phyloP scores from a whole-genome alignment of 1,140 invertebrate genomes.

The Anastatus disparis region DNA sequence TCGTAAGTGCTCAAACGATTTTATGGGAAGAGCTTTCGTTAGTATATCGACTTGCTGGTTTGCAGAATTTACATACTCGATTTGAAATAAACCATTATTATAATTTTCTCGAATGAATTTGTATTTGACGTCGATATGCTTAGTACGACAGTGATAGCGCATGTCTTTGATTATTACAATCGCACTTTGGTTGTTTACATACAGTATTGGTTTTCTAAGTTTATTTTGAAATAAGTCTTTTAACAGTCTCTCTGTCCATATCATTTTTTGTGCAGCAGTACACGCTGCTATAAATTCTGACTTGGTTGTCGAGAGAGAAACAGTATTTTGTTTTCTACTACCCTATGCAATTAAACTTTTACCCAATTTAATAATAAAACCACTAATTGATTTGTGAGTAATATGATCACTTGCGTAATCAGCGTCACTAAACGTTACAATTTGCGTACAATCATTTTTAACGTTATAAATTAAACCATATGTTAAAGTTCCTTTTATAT shows the following conservation, averaged over 20 bases:
- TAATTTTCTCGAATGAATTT: slow-evolving; percentile 40
- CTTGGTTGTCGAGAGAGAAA: neutral
- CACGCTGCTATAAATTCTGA: neutral
- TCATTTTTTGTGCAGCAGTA: neutral
- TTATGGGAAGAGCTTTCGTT: slow-evolving; percentile 24
- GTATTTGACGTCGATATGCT: slow-evolving; percentile 50
- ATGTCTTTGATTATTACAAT: slow-evolving; percentile 43
- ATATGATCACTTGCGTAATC: slow-evolving; percentile 36
- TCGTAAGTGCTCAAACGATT: slow-evolving; percentile 1
- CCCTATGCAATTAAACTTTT: neutral
- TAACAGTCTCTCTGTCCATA: neutral
- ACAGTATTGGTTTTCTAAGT: neutral
- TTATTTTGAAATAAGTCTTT: neutral
- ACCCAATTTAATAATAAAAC: slow-evolving; percentile 34
- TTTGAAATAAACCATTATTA: neutral
- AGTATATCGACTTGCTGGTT: slow-evolving; percentile 26
- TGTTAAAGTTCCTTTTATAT: neutral
- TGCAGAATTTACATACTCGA: neutral
- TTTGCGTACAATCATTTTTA: slow-evolving; percentile 11
- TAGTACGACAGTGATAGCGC: slow-evolving; percentile 31
- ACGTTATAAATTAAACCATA: neutral
- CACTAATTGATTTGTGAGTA: slow-evolving; percentile 41
- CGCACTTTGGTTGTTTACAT: slow-evolving; percentile 1
- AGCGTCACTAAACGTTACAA: slow-evolving; percentile 38
- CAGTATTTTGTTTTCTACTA: neutral